Base-by-base conservation (phyloP, 2,113 vertebrate species). In the Plecotus auritus region DNA sequence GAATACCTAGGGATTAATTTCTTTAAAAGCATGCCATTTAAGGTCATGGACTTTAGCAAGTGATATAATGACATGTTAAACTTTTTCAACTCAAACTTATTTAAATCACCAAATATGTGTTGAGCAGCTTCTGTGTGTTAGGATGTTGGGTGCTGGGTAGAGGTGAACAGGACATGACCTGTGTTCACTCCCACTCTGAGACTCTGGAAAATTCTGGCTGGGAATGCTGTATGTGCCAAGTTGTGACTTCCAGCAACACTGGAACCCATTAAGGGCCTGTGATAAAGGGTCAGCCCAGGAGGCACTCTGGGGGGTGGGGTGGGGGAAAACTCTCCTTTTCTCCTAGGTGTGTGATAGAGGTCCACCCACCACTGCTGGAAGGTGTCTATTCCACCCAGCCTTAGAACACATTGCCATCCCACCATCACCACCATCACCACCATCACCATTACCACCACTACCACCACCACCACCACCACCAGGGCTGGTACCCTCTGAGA, bases 1-100 rank as follows among this genome's bases (percentile, higher is more conserved):
- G 76, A 96, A 92, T 91, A 83, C 49, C 73, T 70, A 70, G 88
- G 78, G 91, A 95, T 83, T 95, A 81, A 92, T 90, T 97, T 95
- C 92, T 95, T 95, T 97, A 93, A 97, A 97, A 96, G 88, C 78
- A 32, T 70, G 82, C 74, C 91, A 61, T 95, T 92, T 90, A 51
- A 95, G 95, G 94, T 97, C 96, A 97, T 59, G 47, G 84, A 88
- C 83, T 87, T 85, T 73, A 78, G 54, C 20, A 92, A 83, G 85
- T 96, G 51, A 95, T 85, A 64, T 51, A 85, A 91, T 47, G 82
- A 85, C 90, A 88, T 59, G 14, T 59, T 84, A 37, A 88, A 93
- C 87, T 96, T 90, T 95, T 85, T 89, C 74, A 70, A 49, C 82
- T 95, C 78, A 49, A 66, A 90, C 83, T 92, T 90, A 66, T 9